These are phyloP conservation scores for Oxygymnocypris stewartii DNA, from an alignment of 2,113 vertebrate species.

Conservation along the genomic window DNA sequence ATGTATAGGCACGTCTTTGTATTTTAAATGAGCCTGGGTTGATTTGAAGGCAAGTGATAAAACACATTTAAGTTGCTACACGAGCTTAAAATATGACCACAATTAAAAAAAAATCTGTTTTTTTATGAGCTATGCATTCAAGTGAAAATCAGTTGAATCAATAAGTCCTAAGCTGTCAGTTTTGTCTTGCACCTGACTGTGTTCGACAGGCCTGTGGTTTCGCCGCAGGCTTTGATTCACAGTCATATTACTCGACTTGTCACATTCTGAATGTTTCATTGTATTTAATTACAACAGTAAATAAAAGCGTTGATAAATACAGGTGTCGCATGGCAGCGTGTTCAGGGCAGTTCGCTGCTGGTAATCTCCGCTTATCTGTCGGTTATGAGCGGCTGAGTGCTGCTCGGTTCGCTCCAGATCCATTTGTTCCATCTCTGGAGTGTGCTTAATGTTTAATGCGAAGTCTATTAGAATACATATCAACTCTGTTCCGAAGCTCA, in stretches of 20 bases:
- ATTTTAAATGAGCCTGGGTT: too few relatives aligned
- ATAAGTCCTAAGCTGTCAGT: background rate
- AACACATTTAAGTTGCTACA: background rate
- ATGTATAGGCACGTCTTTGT: background rate
- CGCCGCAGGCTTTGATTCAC: constrained; percentile 1
- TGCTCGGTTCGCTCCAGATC: background rate
- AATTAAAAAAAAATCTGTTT: background rate
- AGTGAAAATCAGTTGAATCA: background rate
- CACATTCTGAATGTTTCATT: constrained; percentile 6
- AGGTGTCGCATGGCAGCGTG: background rate
- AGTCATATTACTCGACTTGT: background rate
- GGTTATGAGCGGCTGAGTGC: constrained; percentile 14
- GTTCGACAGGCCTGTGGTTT: background rate
- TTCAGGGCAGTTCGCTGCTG: constrained; percentile 25
- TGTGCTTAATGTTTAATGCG: constrained; percentile 41
- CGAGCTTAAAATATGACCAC: background rate
- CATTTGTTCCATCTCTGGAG: constrained; percentile 24
- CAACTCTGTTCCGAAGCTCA: constrained; percentile 27
- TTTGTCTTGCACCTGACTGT: background rate
- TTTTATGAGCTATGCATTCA: background rate
- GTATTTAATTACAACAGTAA: constrained; percentile 32
- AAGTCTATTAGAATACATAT: constrained; percentile 38
- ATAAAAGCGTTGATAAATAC: constrained; percentile 27
- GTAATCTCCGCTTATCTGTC: constrained; percentile 27
- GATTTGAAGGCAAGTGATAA: background rate